Conservation (phyloP, 2,113 vertebrate species). For the Sialia sialis region DNA sequence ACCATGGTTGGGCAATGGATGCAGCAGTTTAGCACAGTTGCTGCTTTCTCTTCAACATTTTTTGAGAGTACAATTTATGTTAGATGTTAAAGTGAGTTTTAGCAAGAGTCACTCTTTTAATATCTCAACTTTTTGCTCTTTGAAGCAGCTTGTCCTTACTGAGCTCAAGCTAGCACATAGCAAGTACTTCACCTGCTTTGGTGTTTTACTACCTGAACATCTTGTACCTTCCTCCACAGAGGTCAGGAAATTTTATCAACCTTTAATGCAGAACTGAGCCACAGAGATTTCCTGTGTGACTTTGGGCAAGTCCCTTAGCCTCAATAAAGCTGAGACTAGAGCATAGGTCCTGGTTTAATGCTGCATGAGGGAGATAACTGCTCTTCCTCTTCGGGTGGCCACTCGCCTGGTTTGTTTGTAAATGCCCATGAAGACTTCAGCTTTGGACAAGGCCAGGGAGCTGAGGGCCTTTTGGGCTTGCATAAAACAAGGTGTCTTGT, state of each 20-base stretch:
- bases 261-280: conserved; percentile 8
- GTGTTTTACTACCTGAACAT: not conserved
- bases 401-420: not conserved
- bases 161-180: not conserved
- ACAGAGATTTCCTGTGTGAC: conserved; percentile 56
- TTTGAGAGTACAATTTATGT: not conserved
- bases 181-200: not conserved
- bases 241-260: conserved; percentile 38
- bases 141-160: not conserved
- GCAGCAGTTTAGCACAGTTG: not conserved
- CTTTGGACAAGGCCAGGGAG: not conserved
- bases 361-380: not conserved
- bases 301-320: conserved; percentile 33
- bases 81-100: not conserved
- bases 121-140: not conserved
- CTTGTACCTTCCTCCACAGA: not conserved
- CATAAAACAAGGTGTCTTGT: not conserved
- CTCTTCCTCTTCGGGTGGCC: not conserved
- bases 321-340: not conserved
- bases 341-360: not conserved
- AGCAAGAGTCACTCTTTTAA: not conserved
- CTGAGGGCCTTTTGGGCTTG: not conserved
- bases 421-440: not conserved
- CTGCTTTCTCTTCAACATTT: not conserved
- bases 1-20: not conserved